Evolutionary conservation across 23 tunicate genomes (phyloP).

Genomic region (Botrylloides violaceus): DNA sequence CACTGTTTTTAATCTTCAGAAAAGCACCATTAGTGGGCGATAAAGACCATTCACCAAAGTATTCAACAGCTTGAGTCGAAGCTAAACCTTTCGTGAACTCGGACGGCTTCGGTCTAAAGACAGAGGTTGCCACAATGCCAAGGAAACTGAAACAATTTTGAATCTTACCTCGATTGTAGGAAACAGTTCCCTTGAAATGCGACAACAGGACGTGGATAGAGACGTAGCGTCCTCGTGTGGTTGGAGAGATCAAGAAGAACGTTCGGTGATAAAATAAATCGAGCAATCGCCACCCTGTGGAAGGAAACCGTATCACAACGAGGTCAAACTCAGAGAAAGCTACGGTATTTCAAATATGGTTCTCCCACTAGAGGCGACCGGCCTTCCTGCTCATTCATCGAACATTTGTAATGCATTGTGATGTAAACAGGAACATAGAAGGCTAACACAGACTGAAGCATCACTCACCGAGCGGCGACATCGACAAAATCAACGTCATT

Average conservation of each 20-base stretch:
- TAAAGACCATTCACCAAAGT: conserved; percentile 94
- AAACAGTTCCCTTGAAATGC: conserved; percentile 93
- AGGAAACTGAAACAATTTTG: not conserved
- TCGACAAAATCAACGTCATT: conserved; percentile 97
- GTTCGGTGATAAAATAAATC: conserved; percentile 89
- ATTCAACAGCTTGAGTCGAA: conserved; percentile 95
- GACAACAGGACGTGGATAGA: conserved; percentile 95
- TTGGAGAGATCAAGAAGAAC: conserved; percentile 68
- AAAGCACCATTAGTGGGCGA: conserved; percentile 87
- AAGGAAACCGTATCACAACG: not conserved
- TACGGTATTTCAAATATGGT: too few relatives aligned
- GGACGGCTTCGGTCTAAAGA: conserved; percentile 44
- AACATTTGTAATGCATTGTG: too few relatives aligned
- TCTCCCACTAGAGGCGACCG: too few relatives aligned
- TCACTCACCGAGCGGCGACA: conserved; percentile 76
- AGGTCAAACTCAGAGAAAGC: not conserved
- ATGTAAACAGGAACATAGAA: too few relatives aligned
- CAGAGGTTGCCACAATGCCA: not conserved
- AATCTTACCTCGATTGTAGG: conserved; percentile 65
- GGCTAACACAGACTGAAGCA: not conserved
- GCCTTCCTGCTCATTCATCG: too few relatives aligned
- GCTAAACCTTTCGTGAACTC: conserved; percentile 72
- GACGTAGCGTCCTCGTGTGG: conserved; percentile 90
- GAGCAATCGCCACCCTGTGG: conserved; percentile 91
- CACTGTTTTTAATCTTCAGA: conserved; percentile 75